Percentiles rank a stretch among this genome's conserved stretches.
phyloP scores from a whole-genome alignment of 92 coral and sea anemone species.

The Chrysogorgia sp. region DNA sequence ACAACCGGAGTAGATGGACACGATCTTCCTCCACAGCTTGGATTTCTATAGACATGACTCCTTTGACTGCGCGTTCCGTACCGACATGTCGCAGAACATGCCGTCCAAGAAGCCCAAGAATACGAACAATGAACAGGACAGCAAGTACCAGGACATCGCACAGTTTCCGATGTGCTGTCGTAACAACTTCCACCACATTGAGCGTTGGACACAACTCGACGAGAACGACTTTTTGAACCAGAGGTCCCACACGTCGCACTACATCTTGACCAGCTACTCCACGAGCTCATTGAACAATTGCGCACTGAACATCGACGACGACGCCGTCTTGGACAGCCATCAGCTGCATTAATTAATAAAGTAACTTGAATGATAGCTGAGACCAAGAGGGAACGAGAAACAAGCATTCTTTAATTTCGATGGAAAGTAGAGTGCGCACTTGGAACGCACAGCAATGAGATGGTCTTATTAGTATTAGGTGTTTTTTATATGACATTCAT shows the following conservation, averaged over 20 bases:
- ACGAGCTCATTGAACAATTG: slow-evolving; percentile 62
- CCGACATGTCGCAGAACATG: slow-evolving; percentile 73
- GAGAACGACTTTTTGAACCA: slow-evolving; percentile 57
- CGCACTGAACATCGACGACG: slow-evolving; percentile 62
- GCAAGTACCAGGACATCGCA: slow-evolving; percentile 70
- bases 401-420: neutral
- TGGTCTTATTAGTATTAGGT: too few relatives aligned
- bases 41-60: slow-evolving; percentile 50
- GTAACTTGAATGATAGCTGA: neutral
- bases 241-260: slow-evolving; percentile 62
- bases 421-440: neutral
- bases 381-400: neutral
- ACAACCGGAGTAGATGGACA: slow-evolving; percentile 72
- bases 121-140: slow-evolving; percentile 71
- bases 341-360: neutral
- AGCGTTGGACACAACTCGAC: slow-evolving; percentile 35
- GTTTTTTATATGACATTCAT: too few relatives aligned
- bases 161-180: slow-evolving; percentile 23
- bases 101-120: slow-evolving; percentile 78
- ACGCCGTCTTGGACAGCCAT: slow-evolving; percentile 48
- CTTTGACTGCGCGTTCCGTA: slow-evolving; percentile 67
- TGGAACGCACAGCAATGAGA: too few relatives aligned
- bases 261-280: slow-evolving; percentile 73
- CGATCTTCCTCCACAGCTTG: slow-evolving; percentile 75
- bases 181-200: slow-evolving; percentile 17